Conservation (phyloP, 1,140 invertebrate species). For the Heliconius congener region DNA sequence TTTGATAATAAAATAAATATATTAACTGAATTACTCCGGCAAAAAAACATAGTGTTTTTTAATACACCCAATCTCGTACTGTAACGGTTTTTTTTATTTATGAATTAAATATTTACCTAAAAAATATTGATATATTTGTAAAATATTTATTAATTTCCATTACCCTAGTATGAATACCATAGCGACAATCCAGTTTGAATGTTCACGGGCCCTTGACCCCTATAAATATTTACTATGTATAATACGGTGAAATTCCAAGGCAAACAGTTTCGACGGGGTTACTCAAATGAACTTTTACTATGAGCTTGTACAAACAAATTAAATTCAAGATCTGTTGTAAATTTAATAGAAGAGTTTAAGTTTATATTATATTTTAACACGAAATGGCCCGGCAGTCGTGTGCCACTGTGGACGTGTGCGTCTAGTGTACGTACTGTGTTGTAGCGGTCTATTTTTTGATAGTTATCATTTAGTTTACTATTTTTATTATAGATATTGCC, state of each 20-base stretch:
- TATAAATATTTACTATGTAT: slow-evolving; percentile 14
- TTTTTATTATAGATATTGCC: too few relatives aligned
- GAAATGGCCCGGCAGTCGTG: slow-evolving; percentile 30
- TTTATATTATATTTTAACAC: slow-evolving; percentile 27
- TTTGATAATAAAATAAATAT: too few relatives aligned
- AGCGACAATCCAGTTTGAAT: slow-evolving; percentile 6
- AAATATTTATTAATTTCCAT: not conserved
- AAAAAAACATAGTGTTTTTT: too few relatives aligned
- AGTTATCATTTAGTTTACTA: too few relatives aligned
- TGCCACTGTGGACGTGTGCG: slow-evolving; percentile 28
- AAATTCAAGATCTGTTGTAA: slow-evolving; percentile 38
- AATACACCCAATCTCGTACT: too few relatives aligned
- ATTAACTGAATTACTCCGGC: too few relatives aligned
- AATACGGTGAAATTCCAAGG: slow-evolving; percentile 16
- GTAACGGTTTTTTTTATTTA: too few relatives aligned
- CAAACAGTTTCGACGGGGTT: slow-evolving; percentile 16
- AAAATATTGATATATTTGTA: not conserved
- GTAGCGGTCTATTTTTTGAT: not conserved
- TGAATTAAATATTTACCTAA: not conserved
- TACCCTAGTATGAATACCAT: not conserved
- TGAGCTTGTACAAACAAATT: slow-evolving; percentile 29
- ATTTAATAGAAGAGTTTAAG: slow-evolving; percentile 31
- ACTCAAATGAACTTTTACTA: slow-evolving; percentile 26
- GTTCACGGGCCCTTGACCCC: slow-evolving; percentile 9
- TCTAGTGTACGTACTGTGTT: slow-evolving; percentile 3